Evolutionary conservation across 2,113 vertebrate species (phyloP), one percentile per base, ranked within the genome.

Genomic region (Pygoscelis adeliae): DNA sequence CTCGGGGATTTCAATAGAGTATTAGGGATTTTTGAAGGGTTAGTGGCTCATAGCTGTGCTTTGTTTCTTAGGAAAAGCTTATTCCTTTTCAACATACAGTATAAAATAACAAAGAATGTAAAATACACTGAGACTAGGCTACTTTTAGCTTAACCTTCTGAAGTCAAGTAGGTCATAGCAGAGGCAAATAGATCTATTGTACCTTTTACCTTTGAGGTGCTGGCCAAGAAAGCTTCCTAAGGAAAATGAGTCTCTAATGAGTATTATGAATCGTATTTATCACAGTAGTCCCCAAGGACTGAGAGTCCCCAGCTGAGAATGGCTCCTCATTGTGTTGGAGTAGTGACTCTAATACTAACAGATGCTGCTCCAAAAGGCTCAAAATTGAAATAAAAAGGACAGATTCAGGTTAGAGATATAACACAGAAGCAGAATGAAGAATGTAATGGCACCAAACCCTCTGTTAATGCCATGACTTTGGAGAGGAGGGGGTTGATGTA

Each of bases 11-110:
- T 95, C 93, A 96, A 91, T 86, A 53, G 93, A 92, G 90, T 88
- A 95, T 96, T 88, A 74, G 89, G 87, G 96, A 94, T 97, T 96
- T 96, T 96, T 95, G 93, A 83, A 91, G 93, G 87, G 94, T 97
- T 96, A 94, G 94, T 95, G 95, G 93, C 91, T 97, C 87, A 91
- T 94, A 90, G 95, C 89, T 95, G 71, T 71, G 94, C 76, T 96
- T 96, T 95, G 89, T 93, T 96, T 97, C 95, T 96, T 96, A 94
- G 95, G 93, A 91, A 97, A 91, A 95, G 89, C 93, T 96, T 95
- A 90, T 95, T 93, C 93, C 87, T 96, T 97, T 96, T 93, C 90
- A 95, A 91, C 84, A 83, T 93, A 86, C 52, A 66, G 44, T 62
- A 93, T 90, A 90, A 96, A 96, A 95, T 86, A 93, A 87, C 94